Evolutionary conservation across 1,140 invertebrate genomes (phyloP).

Genomic region (Drosophila lini): DNA sequence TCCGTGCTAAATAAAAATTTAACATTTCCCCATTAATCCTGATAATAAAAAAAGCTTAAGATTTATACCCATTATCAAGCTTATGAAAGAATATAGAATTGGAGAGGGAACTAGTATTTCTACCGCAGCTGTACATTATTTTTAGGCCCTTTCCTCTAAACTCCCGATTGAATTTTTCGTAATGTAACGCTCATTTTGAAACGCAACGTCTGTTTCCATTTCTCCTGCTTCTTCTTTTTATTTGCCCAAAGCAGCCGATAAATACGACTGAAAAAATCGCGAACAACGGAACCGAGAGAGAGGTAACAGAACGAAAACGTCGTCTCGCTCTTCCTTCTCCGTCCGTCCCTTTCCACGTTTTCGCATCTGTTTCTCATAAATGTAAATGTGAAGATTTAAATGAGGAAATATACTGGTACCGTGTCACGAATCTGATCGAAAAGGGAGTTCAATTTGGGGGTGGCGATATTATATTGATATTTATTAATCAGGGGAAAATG

Average conservation of each 20-base stretch:
- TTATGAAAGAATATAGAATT: not conserved
- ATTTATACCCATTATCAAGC: too few relatives aligned
- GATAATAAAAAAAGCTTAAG: too few relatives aligned
- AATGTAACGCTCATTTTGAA: constrained; percentile 50
- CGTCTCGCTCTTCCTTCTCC: constrained; percentile 7
- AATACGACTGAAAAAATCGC: constrained; percentile 36
- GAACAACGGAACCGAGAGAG: constrained; percentile 9
- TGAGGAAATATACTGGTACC: constrained; percentile 34
- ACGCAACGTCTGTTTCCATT: constrained; percentile 48
- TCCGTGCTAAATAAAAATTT: not conserved
- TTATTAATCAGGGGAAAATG: not conserved
- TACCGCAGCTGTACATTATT: constrained; percentile 3
- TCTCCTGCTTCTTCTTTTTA: constrained; percentile 26
- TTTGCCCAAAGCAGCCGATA: constrained; percentile 38
- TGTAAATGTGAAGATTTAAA: constrained; percentile 34
- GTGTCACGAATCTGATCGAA: constrained; percentile 19
- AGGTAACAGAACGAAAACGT: constrained; percentile 21
- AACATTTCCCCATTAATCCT: not conserved
- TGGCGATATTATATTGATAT: not conserved
- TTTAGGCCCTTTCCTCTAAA: constrained; percentile 21
- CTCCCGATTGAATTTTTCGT: constrained; percentile 31
- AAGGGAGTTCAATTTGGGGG: constrained; percentile 3
- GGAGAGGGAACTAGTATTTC: not conserved
- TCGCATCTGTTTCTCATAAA: constrained; percentile 45
- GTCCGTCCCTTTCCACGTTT: constrained; percentile 5